These are phyloP conservation scores for Lepidochrysops patricia DNA, from an alignment of 2,888 invertebrate genomes.

Conservation along the genomic window DNA sequence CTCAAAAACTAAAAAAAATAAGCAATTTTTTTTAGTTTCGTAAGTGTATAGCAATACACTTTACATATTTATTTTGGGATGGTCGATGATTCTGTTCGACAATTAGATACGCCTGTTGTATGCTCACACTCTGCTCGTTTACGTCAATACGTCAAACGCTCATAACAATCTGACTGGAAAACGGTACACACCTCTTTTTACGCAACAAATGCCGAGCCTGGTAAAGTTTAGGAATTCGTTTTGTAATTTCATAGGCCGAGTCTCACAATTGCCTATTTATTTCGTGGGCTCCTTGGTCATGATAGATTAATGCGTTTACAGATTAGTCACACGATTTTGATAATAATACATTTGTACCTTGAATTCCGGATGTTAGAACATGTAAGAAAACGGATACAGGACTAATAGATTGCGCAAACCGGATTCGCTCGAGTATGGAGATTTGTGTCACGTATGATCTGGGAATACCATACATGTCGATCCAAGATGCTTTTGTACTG, in stretches of 20 bases:
- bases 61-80: too few species aligned
- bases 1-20: neutral
- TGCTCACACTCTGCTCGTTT: neutral
- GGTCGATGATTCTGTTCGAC: neutral
- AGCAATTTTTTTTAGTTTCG: too few species aligned
- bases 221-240: slow-evolving; percentile 1
- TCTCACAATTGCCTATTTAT: neutral
- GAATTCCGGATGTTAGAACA: neutral
- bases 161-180: neutral
- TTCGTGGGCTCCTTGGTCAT: neutral
- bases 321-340: slow-evolving; percentile 9
- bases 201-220: neutral
- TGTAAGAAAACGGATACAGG: slow-evolving; percentile 12
- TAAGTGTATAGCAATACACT: too few species aligned
- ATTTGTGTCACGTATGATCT: slow-evolving; percentile 14
- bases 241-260: neutral
- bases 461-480: slow-evolving; percentile 14
- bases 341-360: neutral
- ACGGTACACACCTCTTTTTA: neutral
- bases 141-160: neutral
- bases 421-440: neutral
- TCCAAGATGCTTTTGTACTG: neutral
- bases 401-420: slow-evolving; percentile 9
- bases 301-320: neutral
- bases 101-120: neutral